These are phyloP conservation scores for Takifugu rubripes DNA, from an alignment of 2,797 vertebrate species.

Conservation along the genomic window DNA sequence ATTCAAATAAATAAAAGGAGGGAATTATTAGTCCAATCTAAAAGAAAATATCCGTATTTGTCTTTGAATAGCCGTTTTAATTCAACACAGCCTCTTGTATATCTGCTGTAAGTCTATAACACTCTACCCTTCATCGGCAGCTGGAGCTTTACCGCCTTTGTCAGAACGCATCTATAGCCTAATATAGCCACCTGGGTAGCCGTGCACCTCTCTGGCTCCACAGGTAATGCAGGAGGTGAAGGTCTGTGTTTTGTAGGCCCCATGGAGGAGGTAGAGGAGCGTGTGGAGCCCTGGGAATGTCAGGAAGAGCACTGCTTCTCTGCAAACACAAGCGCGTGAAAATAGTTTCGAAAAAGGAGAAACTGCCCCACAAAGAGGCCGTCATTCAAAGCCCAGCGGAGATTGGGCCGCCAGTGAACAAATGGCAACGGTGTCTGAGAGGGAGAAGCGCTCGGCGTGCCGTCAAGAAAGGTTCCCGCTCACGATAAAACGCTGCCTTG, in stretches of 20 bases:
- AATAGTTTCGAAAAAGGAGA: too few species aligned
- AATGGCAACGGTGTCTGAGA: neutral
- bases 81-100: too few species aligned
- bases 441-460: neutral
- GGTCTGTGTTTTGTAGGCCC: slow-evolving; percentile 36
- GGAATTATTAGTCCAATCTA: too few species aligned
- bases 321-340: slow-evolving; percentile 9
- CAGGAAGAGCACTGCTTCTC: slow-evolving; percentile 51
- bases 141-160: neutral
- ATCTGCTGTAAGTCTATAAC: too few species aligned
- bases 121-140: too few species aligned
- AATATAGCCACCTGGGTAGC: neutral
- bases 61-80: too few species aligned
- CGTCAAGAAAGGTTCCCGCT: slow-evolving; percentile 24
- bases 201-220: slow-evolving; percentile 34
- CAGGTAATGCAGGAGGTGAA: slow-evolving; percentile 58
- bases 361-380: slow-evolving; percentile 32
- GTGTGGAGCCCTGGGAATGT: slow-evolving; percentile 16
- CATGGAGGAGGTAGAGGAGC: neutral
- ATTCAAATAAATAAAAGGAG: too few species aligned
- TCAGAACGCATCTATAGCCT: neutral
- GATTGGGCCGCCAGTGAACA: slow-evolving; percentile 11
- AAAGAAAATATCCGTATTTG: too few species aligned
- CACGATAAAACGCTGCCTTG: slow-evolving; percentile 12
- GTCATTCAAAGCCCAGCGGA: slow-evolving; percentile 21